Base-by-base conservation (phyloP, 1,140 invertebrate genomes). In the Palaemon carinicauda region DNA sequence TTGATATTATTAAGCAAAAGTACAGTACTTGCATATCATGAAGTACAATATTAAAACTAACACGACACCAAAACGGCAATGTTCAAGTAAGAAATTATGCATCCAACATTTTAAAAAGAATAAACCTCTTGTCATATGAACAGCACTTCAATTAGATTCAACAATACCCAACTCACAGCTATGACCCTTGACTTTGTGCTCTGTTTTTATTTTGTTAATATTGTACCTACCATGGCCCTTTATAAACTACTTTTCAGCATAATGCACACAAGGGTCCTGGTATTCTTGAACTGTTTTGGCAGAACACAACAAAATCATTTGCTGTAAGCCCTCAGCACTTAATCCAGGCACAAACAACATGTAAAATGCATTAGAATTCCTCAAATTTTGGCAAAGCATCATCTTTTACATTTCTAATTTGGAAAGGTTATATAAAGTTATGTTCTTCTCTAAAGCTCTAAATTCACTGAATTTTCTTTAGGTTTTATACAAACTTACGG, bases 71-170 rank as follows among this genome's bases (percentile, higher is more conserved):
- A 75, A 83, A 83, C 74, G 74, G 82, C 73, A 77, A 24, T 83
- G 14, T 75, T 83, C 73, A 73, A 82, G 51, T 73, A 81, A 81
- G 69, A 82, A 83, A 83, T 83, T 83, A 83, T 83, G 71, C 82
- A 56, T 83, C 52, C n/a, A 83, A 83, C 54, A 75, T 60, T 52
- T 50, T 83, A 33, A 41, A 81, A 83, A 69, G 80, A 69, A 83
- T 56, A 83, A 83, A 53, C 12, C 21, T 75, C 56, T 52, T 51
- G 60, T 75, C 82, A 77, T 17, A 31, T 56, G 60, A 60, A 60
- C 29, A 83, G 82, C 73, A 77, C n/a, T 75, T 41, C 52, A 56
- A 52, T 56, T 24, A 60, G n/a, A 52, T 73, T 56, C 53, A 77
- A 60, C 71, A 60, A 75, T 69, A 53, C 73, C 75, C 31, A 60